Percentiles rank a stretch among this genome's conserved stretches.
Evolutionary conservation across 2,888 invertebrate genomes (phyloP).

Genomic region (Lasius fuliginosus): DNA sequence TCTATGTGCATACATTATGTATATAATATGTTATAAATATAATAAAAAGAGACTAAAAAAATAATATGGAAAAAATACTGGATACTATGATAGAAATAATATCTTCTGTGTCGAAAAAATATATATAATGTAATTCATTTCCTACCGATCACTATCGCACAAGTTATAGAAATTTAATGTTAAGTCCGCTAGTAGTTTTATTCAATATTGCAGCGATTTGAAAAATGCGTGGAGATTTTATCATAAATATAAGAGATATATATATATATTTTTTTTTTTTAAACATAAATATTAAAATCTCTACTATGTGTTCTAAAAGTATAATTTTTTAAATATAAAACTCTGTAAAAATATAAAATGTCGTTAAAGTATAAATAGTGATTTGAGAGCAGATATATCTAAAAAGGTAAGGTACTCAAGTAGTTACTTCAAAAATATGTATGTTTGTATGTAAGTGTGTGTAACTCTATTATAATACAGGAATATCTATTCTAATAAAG

Average conservation of each 20-base stretch:
- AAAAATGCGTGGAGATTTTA: slow-evolving; percentile 5
- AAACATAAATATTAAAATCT: slow-evolving; percentile 32
- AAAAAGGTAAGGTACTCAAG: background rate
- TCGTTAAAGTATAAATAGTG: slow-evolving; percentile 10
- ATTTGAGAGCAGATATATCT: background rate
- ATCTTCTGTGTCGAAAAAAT: background rate
- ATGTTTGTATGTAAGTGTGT: background rate
- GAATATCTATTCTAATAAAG: slow-evolving; percentile 14
- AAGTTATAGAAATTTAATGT: slow-evolving; percentile 42
- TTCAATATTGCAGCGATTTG: background rate
- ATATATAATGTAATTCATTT: slow-evolving; percentile 20
- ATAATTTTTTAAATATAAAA: slow-evolving; percentile 13
- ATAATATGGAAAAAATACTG: background rate
- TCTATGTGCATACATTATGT: no score
- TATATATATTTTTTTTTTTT: slow-evolving; percentile 6
- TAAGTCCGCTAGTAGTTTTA: slow-evolving; percentile 1
- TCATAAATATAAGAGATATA: slow-evolving; percentile 12
- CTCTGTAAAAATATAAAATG: slow-evolving; percentile 23
- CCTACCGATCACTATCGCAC: slow-evolving; percentile 17
- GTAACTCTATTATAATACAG: background rate
- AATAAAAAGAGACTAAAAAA: slow-evolving; percentile 18
- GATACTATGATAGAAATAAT: background rate
- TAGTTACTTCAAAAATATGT: background rate
- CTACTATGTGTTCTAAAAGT: background rate
- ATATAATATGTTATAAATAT: background rate